Evolutionary conservation across 2,113 vertebrate species (phyloP).

Genomic region (Charina bottae): DNA sequence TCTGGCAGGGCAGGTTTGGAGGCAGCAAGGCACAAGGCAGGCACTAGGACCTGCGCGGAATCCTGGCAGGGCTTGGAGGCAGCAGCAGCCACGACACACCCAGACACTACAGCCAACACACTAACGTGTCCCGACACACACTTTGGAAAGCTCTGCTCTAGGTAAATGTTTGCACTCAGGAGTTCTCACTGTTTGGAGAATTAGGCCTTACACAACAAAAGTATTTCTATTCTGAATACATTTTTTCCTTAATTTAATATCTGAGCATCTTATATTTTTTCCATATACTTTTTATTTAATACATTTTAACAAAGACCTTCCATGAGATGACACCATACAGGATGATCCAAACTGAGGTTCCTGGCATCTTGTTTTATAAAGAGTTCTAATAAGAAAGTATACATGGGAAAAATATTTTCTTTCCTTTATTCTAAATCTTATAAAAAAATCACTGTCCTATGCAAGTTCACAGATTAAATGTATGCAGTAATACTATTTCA

Average conservation of each 20-base stretch:
- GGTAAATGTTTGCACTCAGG: neutral
- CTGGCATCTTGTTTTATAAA: neutral
- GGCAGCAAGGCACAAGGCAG: too few species aligned
- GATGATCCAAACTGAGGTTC: conserved; percentile 8
- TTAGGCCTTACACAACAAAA: neutral
- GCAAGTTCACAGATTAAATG: neutral
- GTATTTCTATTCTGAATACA: neutral
- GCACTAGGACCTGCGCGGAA: too few species aligned
- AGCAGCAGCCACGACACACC: too few species aligned
- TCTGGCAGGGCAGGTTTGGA: too few species aligned
- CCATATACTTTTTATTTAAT: neutral
- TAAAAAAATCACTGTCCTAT: conserved; percentile 3
- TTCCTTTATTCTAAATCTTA: neutral
- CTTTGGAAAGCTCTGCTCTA: too few species aligned
- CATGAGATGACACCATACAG: neutral
- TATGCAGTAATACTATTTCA: neutral
- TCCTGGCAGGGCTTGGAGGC: too few species aligned
- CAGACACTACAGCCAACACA: too few species aligned
- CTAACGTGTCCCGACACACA: too few species aligned
- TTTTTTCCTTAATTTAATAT: conserved; percentile 16
- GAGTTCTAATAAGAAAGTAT: neutral
- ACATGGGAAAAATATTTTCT: conserved; percentile 4
- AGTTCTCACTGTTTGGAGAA: neutral
- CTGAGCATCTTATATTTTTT: neutral
- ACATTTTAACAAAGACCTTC: neutral